A percentile compares a stretch with the other conserved stretches of the same genome.
These are phyloP conservation scores for Scaptomyza flava DNA, from an alignment of 2,888 invertebrate species.

Conservation along the genomic window DNA sequence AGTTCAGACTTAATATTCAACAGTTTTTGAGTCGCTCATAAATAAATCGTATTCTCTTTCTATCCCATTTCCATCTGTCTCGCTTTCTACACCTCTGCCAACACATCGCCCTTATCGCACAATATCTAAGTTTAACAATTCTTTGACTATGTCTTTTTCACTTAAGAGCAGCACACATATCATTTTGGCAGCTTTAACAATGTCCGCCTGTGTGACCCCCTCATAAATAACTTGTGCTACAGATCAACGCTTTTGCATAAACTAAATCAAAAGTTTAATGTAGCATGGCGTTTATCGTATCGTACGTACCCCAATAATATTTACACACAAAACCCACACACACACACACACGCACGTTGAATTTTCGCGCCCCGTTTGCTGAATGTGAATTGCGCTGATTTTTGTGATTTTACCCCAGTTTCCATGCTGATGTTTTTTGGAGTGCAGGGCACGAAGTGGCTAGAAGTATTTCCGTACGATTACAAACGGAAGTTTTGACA, in stretches of 20 bases:
- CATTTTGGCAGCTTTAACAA: slow-evolving; percentile 35
- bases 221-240: slow-evolving; percentile 63
- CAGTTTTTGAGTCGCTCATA: background rate
- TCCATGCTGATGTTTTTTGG: slow-evolving; percentile 47
- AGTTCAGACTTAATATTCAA: background rate
- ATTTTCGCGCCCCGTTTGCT: slow-evolving; percentile 17
- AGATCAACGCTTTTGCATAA: slow-evolving; percentile 65
- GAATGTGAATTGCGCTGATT: slow-evolving; percentile 54
- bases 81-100: slow-evolving; percentile 13
- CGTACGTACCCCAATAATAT: slow-evolving; percentile 48
- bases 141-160: slow-evolving; percentile 5
- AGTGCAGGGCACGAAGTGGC: slow-evolving; percentile 63
- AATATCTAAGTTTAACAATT: slow-evolving; percentile 33
- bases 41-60: background rate
- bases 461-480: slow-evolving; percentile 78
- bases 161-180: slow-evolving; percentile 45
- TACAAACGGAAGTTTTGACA: slow-evolving; percentile 82
- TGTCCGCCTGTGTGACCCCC: slow-evolving; percentile 6
- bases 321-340: slow-evolving; percentile 21
- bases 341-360: background rate
- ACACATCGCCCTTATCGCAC: slow-evolving; percentile 9
- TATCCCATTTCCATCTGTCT: background rate
- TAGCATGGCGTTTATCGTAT: slow-evolving; percentile 57
- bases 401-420: slow-evolving; percentile 76
- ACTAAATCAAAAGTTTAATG: slow-evolving; percentile 80